phyloP scores from a whole-genome alignment of 1,140 invertebrate species.

The Leguminivora glycinivorella region DNA sequence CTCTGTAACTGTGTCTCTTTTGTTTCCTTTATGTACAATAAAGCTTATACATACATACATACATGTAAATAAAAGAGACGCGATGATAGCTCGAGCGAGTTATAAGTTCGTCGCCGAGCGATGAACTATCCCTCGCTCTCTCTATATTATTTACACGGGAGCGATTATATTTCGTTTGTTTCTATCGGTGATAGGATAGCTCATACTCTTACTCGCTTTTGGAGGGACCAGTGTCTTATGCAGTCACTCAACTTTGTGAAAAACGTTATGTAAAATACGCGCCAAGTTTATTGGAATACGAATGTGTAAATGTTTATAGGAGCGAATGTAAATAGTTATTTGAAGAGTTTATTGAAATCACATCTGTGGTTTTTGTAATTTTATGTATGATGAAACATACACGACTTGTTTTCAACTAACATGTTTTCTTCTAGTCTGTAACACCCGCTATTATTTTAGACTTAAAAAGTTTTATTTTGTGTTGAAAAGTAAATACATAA shows the following conservation, averaged over 20 bases:
- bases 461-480: not conserved
- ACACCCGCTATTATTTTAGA: slow-evolving; percentile 12
- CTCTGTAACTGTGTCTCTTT: no score
- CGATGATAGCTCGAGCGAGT: no score
- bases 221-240: no score
- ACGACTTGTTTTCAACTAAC: slow-evolving; percentile 26
- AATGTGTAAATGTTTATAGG: slow-evolving; percentile 26
- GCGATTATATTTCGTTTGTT: no score
- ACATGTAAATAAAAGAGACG: no score
- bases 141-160: no score
- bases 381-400: slow-evolving; percentile 23
- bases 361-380: slow-evolving; percentile 24
- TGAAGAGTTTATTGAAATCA: slow-evolving; percentile 28
- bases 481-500: not conserved
- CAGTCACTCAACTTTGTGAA: not conserved
- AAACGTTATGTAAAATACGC: slow-evolving; percentile 11
- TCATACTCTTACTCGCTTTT: no score
- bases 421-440: slow-evolving; percentile 36
- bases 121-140: no score
- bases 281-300: slow-evolving; percentile 12
- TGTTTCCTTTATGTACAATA: no score
- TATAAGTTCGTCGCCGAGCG: no score
- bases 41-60: no score
- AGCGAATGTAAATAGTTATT: slow-evolving; percentile 33
- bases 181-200: no score